Evolutionary conservation across 2,113 vertebrate species (phyloP), one percentile per base, ranked within the genome.

Genomic region (Ondatra zibethicus): DNA sequence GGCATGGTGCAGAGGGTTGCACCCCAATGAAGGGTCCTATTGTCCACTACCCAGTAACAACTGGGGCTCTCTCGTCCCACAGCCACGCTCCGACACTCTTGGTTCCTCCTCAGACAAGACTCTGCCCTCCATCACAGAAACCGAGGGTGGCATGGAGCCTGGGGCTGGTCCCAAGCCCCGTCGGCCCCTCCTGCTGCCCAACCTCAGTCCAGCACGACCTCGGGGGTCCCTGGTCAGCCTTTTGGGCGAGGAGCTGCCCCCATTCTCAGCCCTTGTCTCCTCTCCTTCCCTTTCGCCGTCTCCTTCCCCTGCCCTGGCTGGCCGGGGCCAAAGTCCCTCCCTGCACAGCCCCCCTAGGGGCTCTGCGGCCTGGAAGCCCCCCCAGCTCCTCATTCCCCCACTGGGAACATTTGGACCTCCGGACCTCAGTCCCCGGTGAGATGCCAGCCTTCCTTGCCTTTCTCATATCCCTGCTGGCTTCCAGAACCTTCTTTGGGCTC

Each of bases 361-460:
- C 98, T 50, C 97, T 81, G 93, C 93, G 58, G 91, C 94, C 39
- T 97, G 98, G 96, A 99, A 98, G 80, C 99, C 99, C 0, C 97
- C 99, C 93, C 99, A 99, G 94, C 99, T 99, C 58, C 99, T 99
- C 90, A 99, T 99, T 96, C 99, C 99, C 2, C 98, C 99, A 21
- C 93, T 99, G 92, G 99, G 98, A 88, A 97, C 99, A 52, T 97
- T 92, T 9, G 99, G 99, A 50, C 99, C 99, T 33, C 98, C 99
- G 1, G 99, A 99, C 95, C 99, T 99, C 95, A 99, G 99, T 91
- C 99, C 99, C 96, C 99, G 99, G 99, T 99, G 97, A 98, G 92
- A 97, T 1, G 66, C 95, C 96, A 96, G 92, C 96, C 94, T 95
- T 85, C 55, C n/a, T 55, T 96, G 58, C 85, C 55, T 78, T 68